Evolutionary conservation across 2,888 invertebrate species (phyloP).

Genomic region (Cinara cedri): DNA sequence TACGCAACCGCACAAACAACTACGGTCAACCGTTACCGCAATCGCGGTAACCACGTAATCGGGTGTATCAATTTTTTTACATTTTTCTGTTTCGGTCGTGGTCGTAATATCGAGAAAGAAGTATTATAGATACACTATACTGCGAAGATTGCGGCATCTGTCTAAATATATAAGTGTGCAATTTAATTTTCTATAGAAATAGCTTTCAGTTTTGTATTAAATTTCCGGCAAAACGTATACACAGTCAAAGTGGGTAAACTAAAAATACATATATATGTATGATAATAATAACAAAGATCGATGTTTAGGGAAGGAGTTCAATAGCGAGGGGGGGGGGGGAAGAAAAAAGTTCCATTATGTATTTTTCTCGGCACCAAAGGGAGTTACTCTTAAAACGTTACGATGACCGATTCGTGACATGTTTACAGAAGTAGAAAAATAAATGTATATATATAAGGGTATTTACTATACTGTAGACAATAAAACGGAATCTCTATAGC

Average conservation of each 20-base stretch:
- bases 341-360: conserved; percentile 32
- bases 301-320: not conserved
- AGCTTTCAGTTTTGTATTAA: conserved; percentile 1
- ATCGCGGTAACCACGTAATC: no score
- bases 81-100: no score
- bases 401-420: conserved; percentile 44
- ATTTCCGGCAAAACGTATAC: not conserved
- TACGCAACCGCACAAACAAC: no score
- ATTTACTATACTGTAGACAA: not conserved
- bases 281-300: not conserved
- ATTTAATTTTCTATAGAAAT: conserved; percentile 9
- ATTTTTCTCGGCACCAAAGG: conserved; percentile 45
- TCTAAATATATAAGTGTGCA: no score
- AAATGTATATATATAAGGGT: not conserved
- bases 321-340: not conserved
- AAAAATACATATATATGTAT: not conserved
- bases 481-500: not conserved
- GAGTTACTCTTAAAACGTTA: conserved; percentile 33
- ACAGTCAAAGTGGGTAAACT: not conserved
- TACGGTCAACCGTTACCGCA: no score
- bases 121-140: no score
- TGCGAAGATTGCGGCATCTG: no score
- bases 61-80: no score
- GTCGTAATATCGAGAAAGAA: no score
- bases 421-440: conserved; percentile 32